Evolutionary conservation across 2,888 invertebrate species (phyloP).

Genomic region (Alloplasta piceator): DNA sequence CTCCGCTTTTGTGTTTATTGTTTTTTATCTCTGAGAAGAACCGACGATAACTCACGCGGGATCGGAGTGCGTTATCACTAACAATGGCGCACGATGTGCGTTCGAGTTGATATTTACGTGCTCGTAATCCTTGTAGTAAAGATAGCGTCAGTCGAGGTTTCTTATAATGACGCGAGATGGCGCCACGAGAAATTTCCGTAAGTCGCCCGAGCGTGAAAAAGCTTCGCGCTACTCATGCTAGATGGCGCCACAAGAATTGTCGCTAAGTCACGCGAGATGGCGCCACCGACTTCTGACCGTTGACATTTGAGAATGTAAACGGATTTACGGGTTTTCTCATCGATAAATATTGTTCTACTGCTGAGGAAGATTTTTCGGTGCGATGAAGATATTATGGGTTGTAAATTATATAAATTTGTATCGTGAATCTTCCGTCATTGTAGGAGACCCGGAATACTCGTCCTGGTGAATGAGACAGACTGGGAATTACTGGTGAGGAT

Average conservation of each 20-base stretch:
- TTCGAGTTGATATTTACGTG: too few species aligned
- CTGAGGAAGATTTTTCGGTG: not conserved
- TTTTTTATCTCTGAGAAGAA: slow-evolving; percentile 7
- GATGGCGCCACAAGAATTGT: not conserved
- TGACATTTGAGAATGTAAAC: not conserved
- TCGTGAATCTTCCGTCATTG: slow-evolving; percentile 75
- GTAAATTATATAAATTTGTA: not conserved
- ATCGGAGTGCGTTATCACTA: slow-evolving; percentile 24
- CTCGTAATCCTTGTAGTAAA: too few species aligned
- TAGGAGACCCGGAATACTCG: slow-evolving; percentile 95
- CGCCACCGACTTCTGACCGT: not conserved
- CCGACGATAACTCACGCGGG: slow-evolving; percentile 40
- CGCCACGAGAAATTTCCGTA: not conserved
- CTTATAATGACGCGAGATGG: not conserved
- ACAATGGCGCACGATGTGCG: slow-evolving; percentile 46
- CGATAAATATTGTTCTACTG: not conserved
- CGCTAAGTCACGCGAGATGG: not conserved
- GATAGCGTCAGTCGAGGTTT: not conserved
- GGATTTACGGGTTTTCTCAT: not conserved
- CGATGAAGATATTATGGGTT: not conserved
- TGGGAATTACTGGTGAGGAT: slow-evolving; percentile 93
- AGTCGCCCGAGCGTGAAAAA: not conserved
- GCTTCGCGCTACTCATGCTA: not conserved
- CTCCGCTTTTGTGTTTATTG: slow-evolving; percentile 4
- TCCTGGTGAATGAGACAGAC: slow-evolving; percentile 96